A percentile compares a stretch with the other conserved stretches of the same genome.
Evolutionary conservation across 1,140 invertebrate genomes (phyloP).

Genomic region (Bombus balteatus): DNA sequence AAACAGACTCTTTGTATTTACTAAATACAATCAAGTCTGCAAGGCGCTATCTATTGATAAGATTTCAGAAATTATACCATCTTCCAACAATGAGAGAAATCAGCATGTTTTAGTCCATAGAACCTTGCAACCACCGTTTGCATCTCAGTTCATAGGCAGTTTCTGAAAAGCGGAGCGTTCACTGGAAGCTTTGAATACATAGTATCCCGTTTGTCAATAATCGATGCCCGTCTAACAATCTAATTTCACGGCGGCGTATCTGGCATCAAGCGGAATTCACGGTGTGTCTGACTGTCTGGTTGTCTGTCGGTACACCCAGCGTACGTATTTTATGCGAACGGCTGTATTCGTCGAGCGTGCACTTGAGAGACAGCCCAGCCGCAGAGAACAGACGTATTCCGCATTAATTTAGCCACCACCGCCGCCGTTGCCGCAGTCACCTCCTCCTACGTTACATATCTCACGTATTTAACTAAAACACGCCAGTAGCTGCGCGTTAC

Average conservation of each 20-base stretch:
- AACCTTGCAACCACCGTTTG: no score
- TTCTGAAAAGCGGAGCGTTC: neutral
- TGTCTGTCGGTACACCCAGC: neutral
- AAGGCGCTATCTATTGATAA: no score
- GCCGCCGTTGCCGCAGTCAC: neutral
- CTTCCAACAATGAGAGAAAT: no score
- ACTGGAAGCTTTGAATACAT: neutral
- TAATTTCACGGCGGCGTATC: slow-evolving; percentile 17
- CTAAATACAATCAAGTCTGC: no score
- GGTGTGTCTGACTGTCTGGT: slow-evolving; percentile 4
- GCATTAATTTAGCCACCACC: slow-evolving; percentile 28
- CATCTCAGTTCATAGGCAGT: neutral
- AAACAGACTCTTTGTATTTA: no score
- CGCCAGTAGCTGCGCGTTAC: neutral
- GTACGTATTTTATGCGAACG: slow-evolving; percentile 17
- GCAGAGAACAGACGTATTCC: slow-evolving; percentile 26
- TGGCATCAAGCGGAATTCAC: slow-evolving; percentile 12
- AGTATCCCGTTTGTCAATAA: slow-evolving; percentile 22
- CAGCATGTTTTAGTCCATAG: no score
- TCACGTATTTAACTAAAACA: slow-evolving; percentile 20
- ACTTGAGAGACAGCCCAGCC: slow-evolving; percentile 24
- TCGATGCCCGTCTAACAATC: slow-evolving; percentile 23
- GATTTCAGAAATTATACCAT: no score
- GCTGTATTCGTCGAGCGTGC: slow-evolving; percentile 13
- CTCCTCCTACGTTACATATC: slow-evolving; percentile 6